A percentile compares a stretch with the other conserved stretches of the same genome.
phyloP scores from a whole-genome alignment of 2,888 invertebrate genomes.

The Polymixis lichenea region DNA sequence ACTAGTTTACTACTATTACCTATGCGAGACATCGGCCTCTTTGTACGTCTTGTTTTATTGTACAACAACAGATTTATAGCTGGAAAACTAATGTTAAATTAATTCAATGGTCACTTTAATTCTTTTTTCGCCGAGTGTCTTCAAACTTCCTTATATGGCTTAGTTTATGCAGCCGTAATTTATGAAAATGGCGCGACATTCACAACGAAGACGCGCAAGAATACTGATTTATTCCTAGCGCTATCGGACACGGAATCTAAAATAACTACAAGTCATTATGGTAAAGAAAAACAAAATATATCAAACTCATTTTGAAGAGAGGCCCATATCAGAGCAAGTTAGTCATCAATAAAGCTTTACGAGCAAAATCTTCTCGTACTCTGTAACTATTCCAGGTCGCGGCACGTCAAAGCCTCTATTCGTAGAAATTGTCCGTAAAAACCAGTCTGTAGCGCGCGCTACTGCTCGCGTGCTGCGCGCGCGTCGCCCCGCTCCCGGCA shows the following conservation, averaged over 20 bases:
- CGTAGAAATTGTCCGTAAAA: conserved; percentile 87
- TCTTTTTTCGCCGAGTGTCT: conserved; percentile 27
- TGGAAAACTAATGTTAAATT: conserved; percentile 55
- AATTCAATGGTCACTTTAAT: conserved; percentile 56
- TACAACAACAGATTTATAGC: conserved; percentile 53
- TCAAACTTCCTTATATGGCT: conserved; percentile 49
- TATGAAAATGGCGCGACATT: conserved; percentile 44
- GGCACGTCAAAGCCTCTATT: conserved; percentile 87
- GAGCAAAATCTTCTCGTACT: conserved; percentile 73
- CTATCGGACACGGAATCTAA: conserved; percentile 56
- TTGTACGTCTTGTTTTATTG: conserved; percentile 48
- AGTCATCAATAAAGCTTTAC: conserved; percentile 81
- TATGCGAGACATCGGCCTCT: conserved; percentile 65
- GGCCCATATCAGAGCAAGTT: conserved; percentile 65
- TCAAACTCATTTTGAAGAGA: conserved; percentile 56
- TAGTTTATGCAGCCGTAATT: conserved; percentile 44
- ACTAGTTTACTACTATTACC: conserved; percentile 34
- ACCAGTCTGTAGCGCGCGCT: conserved; percentile 87
- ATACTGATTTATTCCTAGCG: conserved; percentile 48
- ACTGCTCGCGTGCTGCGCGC: conserved; percentile 85
- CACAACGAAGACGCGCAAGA: conserved; percentile 30
- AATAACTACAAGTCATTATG: conserved; percentile 55
- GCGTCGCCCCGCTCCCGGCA: conserved; percentile 78
- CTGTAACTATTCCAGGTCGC: conserved; percentile 78
- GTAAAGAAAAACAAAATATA: conserved; percentile 57